Percentiles rank a stretch among this genome's conserved stretches.
Conservation (phyloP, 2,888 invertebrate species). For the Spilosoma lubricipeda region DNA sequence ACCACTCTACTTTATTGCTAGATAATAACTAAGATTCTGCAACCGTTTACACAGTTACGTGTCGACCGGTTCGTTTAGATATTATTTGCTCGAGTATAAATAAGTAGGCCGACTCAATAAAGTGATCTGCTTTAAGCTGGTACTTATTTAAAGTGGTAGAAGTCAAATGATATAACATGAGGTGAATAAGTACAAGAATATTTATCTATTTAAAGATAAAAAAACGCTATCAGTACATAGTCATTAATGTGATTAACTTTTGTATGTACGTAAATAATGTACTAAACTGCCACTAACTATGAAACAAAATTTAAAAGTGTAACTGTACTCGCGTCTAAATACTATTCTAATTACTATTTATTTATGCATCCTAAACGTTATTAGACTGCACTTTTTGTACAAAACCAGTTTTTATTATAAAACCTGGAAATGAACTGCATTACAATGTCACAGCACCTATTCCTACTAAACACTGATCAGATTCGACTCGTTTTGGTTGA, state of each 20-base stretch:
- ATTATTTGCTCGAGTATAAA: conserved; percentile 32
- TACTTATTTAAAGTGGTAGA: neutral
- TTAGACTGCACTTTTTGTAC: neutral
- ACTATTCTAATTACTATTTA: neutral
- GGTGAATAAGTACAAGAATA: too few relatives aligned
- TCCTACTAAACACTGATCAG: neutral
- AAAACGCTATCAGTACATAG: too few relatives aligned
- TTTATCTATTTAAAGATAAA: neutral
- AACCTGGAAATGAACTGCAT: neutral
- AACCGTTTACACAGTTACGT: conserved; percentile 26
- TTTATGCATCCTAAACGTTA: neutral
- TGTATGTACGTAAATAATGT: too few relatives aligned
- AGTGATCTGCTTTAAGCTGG: neutral
- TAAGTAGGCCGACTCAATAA: conserved; percentile 29
- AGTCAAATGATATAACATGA: too few relatives aligned
- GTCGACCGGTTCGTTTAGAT: conserved; percentile 43
- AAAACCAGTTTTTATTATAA: neutral
- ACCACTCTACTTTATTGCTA: conserved; percentile 16
- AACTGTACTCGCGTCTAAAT: neutral
- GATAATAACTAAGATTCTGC: conserved; percentile 26
- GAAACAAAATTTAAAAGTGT: too few relatives aligned
- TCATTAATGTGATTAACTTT: too few relatives aligned
- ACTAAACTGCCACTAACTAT: neutral
- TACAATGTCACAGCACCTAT: neutral
- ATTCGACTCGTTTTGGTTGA: conserved; percentile 12